Evolutionary conservation across 2,888 invertebrate genomes (phyloP).

Genomic region (Phengaris arion): DNA sequence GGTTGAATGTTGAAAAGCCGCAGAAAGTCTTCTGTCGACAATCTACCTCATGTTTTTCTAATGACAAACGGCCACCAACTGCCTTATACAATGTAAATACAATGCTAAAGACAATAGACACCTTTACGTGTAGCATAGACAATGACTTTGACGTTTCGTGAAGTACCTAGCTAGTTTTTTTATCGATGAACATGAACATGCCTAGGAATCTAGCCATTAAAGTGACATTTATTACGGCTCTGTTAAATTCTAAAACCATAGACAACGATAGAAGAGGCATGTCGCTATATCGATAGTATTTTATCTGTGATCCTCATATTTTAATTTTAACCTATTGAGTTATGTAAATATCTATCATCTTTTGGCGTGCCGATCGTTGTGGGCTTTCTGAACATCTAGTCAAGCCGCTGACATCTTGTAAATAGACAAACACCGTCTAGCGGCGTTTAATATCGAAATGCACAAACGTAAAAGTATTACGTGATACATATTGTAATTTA

Average conservation of each 20-base stretch:
- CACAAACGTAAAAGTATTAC: constrained; percentile 69
- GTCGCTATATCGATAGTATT: background rate
- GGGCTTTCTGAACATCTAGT: constrained; percentile 41
- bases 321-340: constrained; percentile 22
- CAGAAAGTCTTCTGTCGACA: background rate
- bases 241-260: background rate
- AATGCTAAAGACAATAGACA: constrained; percentile 21
- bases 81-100: constrained; percentile 19
- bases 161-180: background rate
- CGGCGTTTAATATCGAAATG: constrained; percentile 50
- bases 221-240: no score
- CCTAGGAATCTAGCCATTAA: background rate
- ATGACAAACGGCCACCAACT: constrained; percentile 8
- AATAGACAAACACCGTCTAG: constrained; percentile 33
- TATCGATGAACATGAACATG: background rate
- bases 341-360: background rate
- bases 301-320: constrained; percentile 26
- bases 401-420: constrained; percentile 40
- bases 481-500: constrained; percentile 64
- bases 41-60: constrained; percentile 25
- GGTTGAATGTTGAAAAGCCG: background rate
- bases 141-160: background rate
- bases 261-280: constrained; percentile 4
- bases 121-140: constrained; percentile 22
- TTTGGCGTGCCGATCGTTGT: constrained; percentile 30